Conservation (phyloP, 1,140 invertebrate genomes). For the Lepidurus arcticus region DNA sequence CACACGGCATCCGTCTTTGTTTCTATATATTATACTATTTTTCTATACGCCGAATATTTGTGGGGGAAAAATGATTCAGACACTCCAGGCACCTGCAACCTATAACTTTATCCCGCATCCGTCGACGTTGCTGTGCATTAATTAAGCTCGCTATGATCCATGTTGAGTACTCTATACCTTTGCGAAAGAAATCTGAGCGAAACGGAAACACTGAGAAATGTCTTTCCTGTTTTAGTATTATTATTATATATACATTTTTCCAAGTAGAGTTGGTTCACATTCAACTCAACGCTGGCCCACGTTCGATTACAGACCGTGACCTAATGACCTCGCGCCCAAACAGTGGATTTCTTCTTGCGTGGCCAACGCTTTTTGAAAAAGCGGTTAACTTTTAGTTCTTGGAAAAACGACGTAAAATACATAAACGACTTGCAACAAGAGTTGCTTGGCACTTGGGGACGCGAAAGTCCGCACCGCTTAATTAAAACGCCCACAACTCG, state of each 20-base stretch:
- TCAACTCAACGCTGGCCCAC: not conserved
- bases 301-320: not conserved
- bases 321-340: not conserved
- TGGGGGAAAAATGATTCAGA: not conserved
- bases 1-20: too few relatives aligned
- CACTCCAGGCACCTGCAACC: not conserved
- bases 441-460: not conserved
- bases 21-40: too few relatives aligned
- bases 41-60: too few relatives aligned
- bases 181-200: not conserved
- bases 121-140: slow-evolving; percentile 3
- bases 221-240: not conserved
- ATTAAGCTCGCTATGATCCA: not conserved
- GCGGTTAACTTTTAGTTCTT: not conserved
- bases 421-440: not conserved
- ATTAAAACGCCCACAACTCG: not conserved
- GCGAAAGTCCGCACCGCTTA: not conserved
- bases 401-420: not conserved
- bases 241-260: too few relatives aligned
- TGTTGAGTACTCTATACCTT: not conserved
- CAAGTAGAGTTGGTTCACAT: not conserved
- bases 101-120: not conserved
- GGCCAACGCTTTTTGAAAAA: too few relatives aligned
- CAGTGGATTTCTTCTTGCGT: not conserved
- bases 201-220: not conserved